These are phyloP conservation scores for Pycnomerus fuliginosus DNA, from an alignment of 2,888 invertebrate genomes.

Conservation along the genomic window DNA sequence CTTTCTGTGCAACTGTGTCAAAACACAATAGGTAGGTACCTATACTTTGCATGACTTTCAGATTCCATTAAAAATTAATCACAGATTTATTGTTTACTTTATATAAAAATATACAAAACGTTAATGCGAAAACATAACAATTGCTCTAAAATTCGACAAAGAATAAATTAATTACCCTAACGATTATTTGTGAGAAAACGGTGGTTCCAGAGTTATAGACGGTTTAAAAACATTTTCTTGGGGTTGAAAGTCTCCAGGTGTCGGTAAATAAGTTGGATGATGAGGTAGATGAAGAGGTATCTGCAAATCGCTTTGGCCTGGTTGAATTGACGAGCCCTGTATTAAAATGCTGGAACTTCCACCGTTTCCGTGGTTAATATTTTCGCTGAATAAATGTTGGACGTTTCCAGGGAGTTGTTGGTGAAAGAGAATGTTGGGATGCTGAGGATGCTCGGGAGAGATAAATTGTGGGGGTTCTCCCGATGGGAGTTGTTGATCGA, in stretches of 20 bases:
- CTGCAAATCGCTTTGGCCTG: constrained; percentile 46
- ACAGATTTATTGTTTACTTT: constrained; percentile 26
- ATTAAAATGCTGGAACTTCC: constrained; percentile 24
- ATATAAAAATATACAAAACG: constrained; percentile 13
- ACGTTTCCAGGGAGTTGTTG: constrained; percentile 27
- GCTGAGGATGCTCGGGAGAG: not conserved
- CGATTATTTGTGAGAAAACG: constrained; percentile 26
- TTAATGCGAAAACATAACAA: constrained; percentile 6
- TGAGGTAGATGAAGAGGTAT: constrained; percentile 44
- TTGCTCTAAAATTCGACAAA: not conserved
- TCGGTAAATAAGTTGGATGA: constrained; percentile 37
- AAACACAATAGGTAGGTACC: too few relatives aligned
- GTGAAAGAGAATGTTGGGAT: constrained; percentile 27
- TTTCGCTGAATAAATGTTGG: constrained; percentile 20
- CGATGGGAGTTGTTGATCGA: constrained; percentile 3
- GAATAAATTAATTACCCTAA: too few relatives aligned
- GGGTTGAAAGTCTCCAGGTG: constrained; percentile 22
- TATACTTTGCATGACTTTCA: too few relatives aligned
- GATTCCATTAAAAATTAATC: constrained; percentile 18
- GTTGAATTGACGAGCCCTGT: constrained; percentile 36
- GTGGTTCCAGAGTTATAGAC: constrained; percentile 38
- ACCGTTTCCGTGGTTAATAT: constrained; percentile 16
- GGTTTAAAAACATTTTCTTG: constrained; percentile 35
- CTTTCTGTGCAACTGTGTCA: too few relatives aligned
- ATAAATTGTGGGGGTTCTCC: constrained; percentile 3